A percentile compares a stretch with the other conserved stretches of the same genome.
Conservation (phyloP, 1,140 invertebrate genomes). For the Macrocentrus cingulum region DNA sequence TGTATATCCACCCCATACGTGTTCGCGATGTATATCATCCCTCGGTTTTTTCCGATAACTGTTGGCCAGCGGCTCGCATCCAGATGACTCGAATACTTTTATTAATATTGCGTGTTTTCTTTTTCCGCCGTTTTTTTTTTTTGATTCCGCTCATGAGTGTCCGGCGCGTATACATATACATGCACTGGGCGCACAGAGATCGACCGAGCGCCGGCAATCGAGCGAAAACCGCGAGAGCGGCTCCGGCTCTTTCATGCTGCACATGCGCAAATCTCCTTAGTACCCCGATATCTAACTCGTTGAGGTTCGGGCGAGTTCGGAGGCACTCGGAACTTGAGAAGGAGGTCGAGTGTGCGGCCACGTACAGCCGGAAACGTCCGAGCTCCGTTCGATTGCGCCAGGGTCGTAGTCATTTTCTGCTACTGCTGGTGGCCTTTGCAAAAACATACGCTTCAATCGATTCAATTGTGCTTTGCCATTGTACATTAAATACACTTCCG, state of each 20-base stretch:
- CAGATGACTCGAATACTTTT: neutral
- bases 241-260: constrained; percentile 10
- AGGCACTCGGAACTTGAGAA: constrained; percentile 15
- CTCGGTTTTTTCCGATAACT: no score
- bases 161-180: neutral
- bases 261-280: constrained; percentile 23
- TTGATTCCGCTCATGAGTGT: constrained; percentile 10
- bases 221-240: constrained; percentile 25
- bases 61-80: no score
- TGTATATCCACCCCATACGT: no score
- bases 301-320: constrained; percentile 15
- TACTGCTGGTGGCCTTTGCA: constrained; percentile 7
- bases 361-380: constrained; percentile 32
- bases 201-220: constrained; percentile 28
- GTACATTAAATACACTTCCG: neutral
- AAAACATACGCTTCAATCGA: constrained; percentile 8
- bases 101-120: neutral
- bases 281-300: constrained; percentile 1
- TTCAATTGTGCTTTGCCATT: constrained; percentile 10
- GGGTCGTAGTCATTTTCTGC: constrained; percentile 18
- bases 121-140: constrained; percentile 15
- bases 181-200: constrained; percentile 22
- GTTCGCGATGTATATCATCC: no score
- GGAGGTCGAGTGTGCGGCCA: constrained; percentile 27
- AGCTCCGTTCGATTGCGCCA: constrained; percentile 28